phyloP scores from a whole-genome alignment of 2,888 invertebrate species.

The Nebria brevicollis region DNA sequence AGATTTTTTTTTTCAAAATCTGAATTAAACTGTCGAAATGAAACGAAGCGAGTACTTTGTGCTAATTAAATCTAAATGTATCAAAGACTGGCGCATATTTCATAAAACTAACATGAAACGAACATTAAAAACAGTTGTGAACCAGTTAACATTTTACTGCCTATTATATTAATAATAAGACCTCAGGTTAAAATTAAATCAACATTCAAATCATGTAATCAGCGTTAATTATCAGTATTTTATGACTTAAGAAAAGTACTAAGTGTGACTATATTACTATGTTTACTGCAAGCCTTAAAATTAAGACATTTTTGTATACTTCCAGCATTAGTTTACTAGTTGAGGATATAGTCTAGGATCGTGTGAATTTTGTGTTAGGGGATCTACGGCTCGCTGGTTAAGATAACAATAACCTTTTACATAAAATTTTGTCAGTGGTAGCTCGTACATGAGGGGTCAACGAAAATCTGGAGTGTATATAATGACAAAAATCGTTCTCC shows the following conservation, averaged over 20 bases:
- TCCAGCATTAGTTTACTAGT: conserved; percentile 9
- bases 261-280: not conserved
- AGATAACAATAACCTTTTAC: conserved; percentile 36
- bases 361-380: conserved; percentile 42
- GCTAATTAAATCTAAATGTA: not conserved
- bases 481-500: too few relatives aligned
- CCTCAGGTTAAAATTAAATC: conserved; percentile 22
- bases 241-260: conserved; percentile 17
- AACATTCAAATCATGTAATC: conserved; percentile 8
- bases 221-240: not conserved
- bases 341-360: conserved; percentile 24
- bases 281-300: not conserved
- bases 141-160: not conserved
- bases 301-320: not conserved
- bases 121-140: conserved; percentile 19
- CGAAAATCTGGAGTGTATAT: too few relatives aligned
- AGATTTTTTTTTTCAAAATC: too few relatives aligned
- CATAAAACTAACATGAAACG: not conserved
- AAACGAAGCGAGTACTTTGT: too few relatives aligned
- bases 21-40: too few relatives aligned
- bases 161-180: not conserved
- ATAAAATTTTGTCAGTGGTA: not conserved
- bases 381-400: conserved; percentile 46
- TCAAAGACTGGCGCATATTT: not conserved
- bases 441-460: not conserved